A percentile compares a stretch with the other conserved stretches of the same genome.
phyloP scores from a whole-genome alignment of 2,888 invertebrate genomes.

The Tortricodes alternella region DNA sequence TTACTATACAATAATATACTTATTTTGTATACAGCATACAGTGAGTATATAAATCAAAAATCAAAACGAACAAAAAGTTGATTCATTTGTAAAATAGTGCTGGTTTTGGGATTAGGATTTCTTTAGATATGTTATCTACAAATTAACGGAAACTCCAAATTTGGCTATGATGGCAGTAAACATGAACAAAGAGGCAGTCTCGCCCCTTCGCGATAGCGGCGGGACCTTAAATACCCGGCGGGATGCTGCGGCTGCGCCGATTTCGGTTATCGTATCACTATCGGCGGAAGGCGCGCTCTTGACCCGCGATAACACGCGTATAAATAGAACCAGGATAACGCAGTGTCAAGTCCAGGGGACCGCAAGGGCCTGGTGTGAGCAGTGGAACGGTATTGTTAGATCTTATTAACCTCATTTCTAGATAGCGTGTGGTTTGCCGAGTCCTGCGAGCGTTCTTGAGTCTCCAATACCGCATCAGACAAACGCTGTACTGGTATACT shows the following conservation, averaged over 20 bases:
- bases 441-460: too few relatives aligned
- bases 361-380: neutral
- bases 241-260: conserved; percentile 70
- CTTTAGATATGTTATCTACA: too few relatives aligned
- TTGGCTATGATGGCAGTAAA: conserved; percentile 57
- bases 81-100: too few relatives aligned
- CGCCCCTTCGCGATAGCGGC: conserved; percentile 43
- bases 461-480: too few relatives aligned
- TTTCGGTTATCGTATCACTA: conserved; percentile 53
- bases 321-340: conserved; percentile 27
- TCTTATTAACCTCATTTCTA: neutral
- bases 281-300: conserved; percentile 79
- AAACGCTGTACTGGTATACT: too few relatives aligned
- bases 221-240: conserved; percentile 52
- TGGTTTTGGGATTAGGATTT: too few relatives aligned
- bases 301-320: conserved; percentile 71
- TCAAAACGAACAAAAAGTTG: too few relatives aligned
- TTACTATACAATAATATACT: too few relatives aligned
- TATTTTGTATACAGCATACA: too few relatives aligned
- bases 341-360: conserved; percentile 14
- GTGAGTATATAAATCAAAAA: too few relatives aligned
- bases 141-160: too few relatives aligned
- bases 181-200: conserved; percentile 46
- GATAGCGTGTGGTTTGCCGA: neutral
- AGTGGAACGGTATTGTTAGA: neutral